Conservation (phyloP, 2,888 invertebrate genomes). For the Mycalesis mineus region DNA sequence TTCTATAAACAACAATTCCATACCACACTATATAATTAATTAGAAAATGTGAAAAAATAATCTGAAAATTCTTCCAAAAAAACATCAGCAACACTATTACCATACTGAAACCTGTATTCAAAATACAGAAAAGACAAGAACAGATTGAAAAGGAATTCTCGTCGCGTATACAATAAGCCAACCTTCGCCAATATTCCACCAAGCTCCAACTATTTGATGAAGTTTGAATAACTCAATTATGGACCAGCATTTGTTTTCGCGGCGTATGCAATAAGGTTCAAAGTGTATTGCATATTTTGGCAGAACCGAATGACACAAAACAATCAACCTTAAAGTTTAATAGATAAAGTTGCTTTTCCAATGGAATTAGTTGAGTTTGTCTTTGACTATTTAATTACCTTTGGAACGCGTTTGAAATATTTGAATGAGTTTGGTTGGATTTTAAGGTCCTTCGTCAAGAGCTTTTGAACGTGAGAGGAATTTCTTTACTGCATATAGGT, state of each 20-base stretch:
- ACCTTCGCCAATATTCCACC: slow-evolving; percentile 39
- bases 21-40: too few relatives aligned
- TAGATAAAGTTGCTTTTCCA: neutral
- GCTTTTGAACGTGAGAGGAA: slow-evolving; percentile 8
- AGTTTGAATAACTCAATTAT: slow-evolving; percentile 38
- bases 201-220: slow-evolving; percentile 46
- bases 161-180: slow-evolving; percentile 30
- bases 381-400: slow-evolving; percentile 15
- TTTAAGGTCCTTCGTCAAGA: slow-evolving; percentile 4
- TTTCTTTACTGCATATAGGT: neutral
- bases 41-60: too few relatives aligned
- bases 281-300: neutral
- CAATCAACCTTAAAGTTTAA: neutral
- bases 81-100: neutral
- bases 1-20: too few relatives aligned
- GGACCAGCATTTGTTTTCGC: slow-evolving; percentile 10
- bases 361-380: neutral
- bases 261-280: slow-evolving; percentile 4
- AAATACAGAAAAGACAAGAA: neutral
- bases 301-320: neutral
- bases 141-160: slow-evolving; percentile 8
- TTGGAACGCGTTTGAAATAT: slow-evolving; percentile 14
- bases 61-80: too few relatives aligned
- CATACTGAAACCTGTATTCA: neutral
- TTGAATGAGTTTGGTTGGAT: slow-evolving; percentile 9